Evolutionary conservation across 2,888 invertebrate genomes (phyloP).

Genomic region (Tipula unca): DNA sequence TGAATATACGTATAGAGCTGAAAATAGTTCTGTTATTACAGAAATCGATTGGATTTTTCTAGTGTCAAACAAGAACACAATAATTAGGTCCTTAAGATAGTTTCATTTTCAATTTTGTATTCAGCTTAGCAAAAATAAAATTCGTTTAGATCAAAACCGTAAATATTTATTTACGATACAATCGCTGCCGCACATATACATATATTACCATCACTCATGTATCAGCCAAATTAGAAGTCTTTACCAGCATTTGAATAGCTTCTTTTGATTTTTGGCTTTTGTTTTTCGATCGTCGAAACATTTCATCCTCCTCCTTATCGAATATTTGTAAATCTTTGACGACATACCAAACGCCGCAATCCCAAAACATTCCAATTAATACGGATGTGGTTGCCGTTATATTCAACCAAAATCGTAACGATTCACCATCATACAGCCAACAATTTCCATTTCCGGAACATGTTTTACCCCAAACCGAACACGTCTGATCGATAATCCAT

Average conservation of each 20-base stretch:
- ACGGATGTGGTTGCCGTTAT: conserved; percentile 58
- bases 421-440: conserved; percentile 62
- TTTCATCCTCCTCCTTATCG: conserved; percentile 48
- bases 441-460: conserved; percentile 62
- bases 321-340: conserved; percentile 60
- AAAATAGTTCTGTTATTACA: not conserved
- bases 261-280: conserved; percentile 37
- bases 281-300: conserved; percentile 34
- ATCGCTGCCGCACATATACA: not conserved
- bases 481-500: conserved; percentile 53
- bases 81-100: not conserved
- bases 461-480: conserved; percentile 66
- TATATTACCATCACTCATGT: not conserved
- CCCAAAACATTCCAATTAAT: conserved; percentile 54
- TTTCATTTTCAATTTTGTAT: not conserved
- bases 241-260: conserved; percentile 35
- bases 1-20: not conserved
- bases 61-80: not conserved
- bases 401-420: conserved; percentile 54
- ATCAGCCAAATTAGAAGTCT: conserved; percentile 26
- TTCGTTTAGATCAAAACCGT: not conserved
- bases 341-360: conserved; percentile 58
- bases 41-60: not conserved
- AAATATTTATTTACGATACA: not conserved
- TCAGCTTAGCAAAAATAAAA: not conserved